phyloP scores from a whole-genome alignment of 1,140 invertebrate species.

The Cecropterus lyciades region DNA sequence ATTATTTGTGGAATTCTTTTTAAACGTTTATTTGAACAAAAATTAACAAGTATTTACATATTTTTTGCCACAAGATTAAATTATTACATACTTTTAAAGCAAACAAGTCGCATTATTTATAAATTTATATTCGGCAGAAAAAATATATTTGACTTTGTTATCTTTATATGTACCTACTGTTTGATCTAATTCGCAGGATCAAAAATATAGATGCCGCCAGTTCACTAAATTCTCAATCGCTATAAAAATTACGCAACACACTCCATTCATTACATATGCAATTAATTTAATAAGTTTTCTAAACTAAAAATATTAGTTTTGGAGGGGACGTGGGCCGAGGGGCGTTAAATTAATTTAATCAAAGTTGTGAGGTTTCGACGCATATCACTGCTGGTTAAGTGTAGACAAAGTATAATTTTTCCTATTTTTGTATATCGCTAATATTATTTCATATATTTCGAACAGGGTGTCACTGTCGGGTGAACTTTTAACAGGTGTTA shows the following conservation, averaged over 20 bases:
- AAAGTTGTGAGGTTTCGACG: slow-evolving; percentile 63
- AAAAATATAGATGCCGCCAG: slow-evolving; percentile 1
- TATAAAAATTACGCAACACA: slow-evolving; percentile 28
- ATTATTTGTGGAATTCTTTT: no score
- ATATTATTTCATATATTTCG: slow-evolving; percentile 44
- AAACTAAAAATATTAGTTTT: slow-evolving; percentile 19
- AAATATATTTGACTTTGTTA: no score
- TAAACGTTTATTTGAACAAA: no score
- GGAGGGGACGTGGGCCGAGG: slow-evolving; percentile 35
- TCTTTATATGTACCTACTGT: background rate
- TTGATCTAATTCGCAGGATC: slow-evolving; percentile 31
- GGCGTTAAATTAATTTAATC: slow-evolving; percentile 52
- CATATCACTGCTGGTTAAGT: slow-evolving; percentile 69
- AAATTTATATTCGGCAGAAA: no score
- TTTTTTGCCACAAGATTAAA: no score
- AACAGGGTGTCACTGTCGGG: slow-evolving; percentile 42
- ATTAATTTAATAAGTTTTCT: slow-evolving; percentile 37
- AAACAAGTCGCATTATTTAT: no score
- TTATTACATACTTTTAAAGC: no score
- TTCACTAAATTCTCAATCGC: slow-evolving; percentile 21
- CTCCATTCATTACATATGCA: slow-evolving; percentile 37
- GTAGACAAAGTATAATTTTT: slow-evolving; percentile 46
- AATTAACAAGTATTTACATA: no score
- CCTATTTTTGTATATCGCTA: slow-evolving; percentile 51
- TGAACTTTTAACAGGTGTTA: slow-evolving; percentile 34